Percentiles rank a stretch among this genome's conserved stretches.
Conservation (phyloP, 2,797 vertebrate genomes). For the Neosalanx taihuensis region DNA sequence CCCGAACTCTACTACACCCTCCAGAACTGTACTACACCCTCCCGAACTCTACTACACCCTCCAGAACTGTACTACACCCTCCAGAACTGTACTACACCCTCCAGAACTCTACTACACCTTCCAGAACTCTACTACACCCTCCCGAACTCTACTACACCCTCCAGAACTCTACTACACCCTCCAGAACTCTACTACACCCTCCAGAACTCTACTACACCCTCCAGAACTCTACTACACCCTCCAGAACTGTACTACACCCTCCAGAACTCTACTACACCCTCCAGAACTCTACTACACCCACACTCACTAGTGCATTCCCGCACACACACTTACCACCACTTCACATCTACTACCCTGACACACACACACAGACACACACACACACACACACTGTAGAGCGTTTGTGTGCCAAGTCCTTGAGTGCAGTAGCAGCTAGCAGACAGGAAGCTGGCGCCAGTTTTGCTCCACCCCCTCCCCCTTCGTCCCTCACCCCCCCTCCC, state of each 20-base stretch:
- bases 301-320: background rate
- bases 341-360: background rate
- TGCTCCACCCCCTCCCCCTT: constrained; percentile 5
- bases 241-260: too few species aligned
- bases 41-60: too few species aligned
- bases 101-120: too few species aligned
- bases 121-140: too few species aligned
- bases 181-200: background rate
- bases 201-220: background rate
- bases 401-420: constrained; percentile 25
- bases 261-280: background rate
- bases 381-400: constrained; percentile 19
- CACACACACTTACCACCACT: constrained; percentile 1
- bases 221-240: background rate
- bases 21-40: too few species aligned
- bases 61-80: too few species aligned
- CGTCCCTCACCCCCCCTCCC: background rate
- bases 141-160: too few species aligned
- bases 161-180: too few species aligned
- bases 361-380: background rate
- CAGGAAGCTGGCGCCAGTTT: constrained; percentile 49
- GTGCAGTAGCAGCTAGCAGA: constrained; percentile 43
- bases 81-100: too few species aligned
- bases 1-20: too few species aligned
- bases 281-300: background rate